Base-by-base conservation (phyloP, 53 echinoderm and acorn worm genomes). In the Glandiceps talaboti region DNA sequence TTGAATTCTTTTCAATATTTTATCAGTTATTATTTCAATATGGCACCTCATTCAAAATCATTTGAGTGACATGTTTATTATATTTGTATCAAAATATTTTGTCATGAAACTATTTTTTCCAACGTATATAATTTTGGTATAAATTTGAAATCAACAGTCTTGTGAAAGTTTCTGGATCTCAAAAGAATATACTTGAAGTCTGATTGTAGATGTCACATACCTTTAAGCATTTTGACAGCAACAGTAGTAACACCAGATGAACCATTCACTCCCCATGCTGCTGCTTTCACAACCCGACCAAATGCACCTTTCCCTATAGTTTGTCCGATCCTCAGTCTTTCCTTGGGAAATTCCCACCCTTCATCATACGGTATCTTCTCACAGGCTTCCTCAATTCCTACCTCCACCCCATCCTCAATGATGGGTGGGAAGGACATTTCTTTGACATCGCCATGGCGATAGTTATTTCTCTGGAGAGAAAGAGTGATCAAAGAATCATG, bases 301-400 rank as follows among this genome's bases (percentile, higher is more conserved):
- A 92, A 94, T 0, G 94, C 94, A 73, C 94, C 94, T 80, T 88
- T 86, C 45, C 94, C 94, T 76, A 94, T 92, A 27, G 90, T 33
- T 84, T 79, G 83, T 89, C 94, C 94, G 0, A 94, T 80, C 30
- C 83, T 85, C 32, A 94, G 83, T 20, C 91, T 79, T 30, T 94
- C 94, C 1, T 88, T 76, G 27, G 91, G 92, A 30, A 92, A 94
- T 85, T 94, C 94, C 94, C 94, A 94, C 30, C 78, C 33, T 29
- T 85, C 73, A 80, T 94, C 84, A 79, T 92, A 94, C 25, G 91
- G 89, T 76, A 89, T 1, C 82, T 89, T 82, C 64, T 91, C 91
- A 32, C 81, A 89, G 26, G 87, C 83, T 32, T 90, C 90, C 20
- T 94, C 92, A 6, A 45, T 20, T 6, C 64, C 64, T 12, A 20